Percentiles rank a stretch among this genome's conserved stretches.
Evolutionary conservation across 2,797 vertebrate species (phyloP).

Genomic region (Pangasius djambal): DNA sequence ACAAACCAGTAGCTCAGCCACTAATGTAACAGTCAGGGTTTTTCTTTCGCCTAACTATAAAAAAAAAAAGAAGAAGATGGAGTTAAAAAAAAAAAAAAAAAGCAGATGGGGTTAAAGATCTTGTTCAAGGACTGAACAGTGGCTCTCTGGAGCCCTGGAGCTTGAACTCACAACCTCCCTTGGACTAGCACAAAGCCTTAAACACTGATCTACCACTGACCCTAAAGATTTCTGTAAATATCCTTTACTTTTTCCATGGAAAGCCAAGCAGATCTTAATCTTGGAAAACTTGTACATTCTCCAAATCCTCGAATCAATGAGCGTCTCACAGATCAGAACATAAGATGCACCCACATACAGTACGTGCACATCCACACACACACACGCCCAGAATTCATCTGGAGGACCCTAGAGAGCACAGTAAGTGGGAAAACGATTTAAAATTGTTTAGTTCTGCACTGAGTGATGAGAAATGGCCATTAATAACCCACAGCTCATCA

Average conservation of each 20-base stretch:
- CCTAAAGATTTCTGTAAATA: background rate
- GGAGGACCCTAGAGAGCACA: background rate
- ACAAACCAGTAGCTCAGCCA: background rate
- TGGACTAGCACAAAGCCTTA: background rate
- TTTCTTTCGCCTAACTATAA: background rate
- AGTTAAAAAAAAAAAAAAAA: too few relatives aligned
- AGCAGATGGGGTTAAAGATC: background rate
- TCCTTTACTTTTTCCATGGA: background rate
- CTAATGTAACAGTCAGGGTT: background rate
- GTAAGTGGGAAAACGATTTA: slow-evolving; percentile 1
- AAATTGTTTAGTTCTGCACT: slow-evolving; percentile 12
- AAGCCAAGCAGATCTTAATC: background rate
- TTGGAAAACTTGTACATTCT: background rate
- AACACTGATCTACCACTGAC: background rate
- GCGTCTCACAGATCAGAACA: background rate
- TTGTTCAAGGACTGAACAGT: background rate
- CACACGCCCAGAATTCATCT: background rate
- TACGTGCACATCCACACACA: background rate
- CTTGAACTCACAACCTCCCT: background rate
- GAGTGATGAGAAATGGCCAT: slow-evolving; percentile 28
- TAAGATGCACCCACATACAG: background rate
- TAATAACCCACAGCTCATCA: slow-evolving; percentile 33
- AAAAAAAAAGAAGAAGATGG: background rate
- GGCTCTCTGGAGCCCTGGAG: background rate
- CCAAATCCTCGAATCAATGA: background rate